Evolutionary conservation across 2,797 vertebrate genomes (phyloP).

Genomic region (Rhyacichthys aspro): DNA sequence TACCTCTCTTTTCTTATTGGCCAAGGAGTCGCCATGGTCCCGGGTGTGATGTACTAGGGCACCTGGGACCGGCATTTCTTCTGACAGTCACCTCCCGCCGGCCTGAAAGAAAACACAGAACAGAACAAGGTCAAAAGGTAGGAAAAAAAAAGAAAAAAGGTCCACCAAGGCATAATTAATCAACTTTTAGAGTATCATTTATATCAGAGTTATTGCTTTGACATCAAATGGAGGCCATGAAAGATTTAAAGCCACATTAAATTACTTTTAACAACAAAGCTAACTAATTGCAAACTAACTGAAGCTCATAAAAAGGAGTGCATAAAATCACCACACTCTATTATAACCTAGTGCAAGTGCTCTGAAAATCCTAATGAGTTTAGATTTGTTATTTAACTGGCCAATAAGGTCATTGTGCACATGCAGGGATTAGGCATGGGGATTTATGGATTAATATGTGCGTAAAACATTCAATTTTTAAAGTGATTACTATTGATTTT

Average conservation of each 20-base stretch:
- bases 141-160: too few species aligned
- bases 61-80: slow-evolving; percentile 95
- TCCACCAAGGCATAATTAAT: background rate
- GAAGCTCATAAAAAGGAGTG: background rate
- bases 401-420: too few species aligned
- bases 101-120: slow-evolving; percentile 55
- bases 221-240: background rate
- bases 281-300: background rate
- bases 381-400: too few species aligned
- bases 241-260: background rate
- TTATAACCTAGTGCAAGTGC: too few species aligned
- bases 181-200: background rate
- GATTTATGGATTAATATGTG: too few species aligned
- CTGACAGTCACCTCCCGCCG: slow-evolving; percentile 80
- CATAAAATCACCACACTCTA: background rate
- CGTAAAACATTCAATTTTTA: too few species aligned
- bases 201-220: background rate
- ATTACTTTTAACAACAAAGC: too few species aligned
- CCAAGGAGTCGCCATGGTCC: slow-evolving; percentile 93
- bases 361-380: too few species aligned
- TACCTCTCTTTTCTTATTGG: slow-evolving; percentile 81
- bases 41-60: slow-evolving; percentile 79
- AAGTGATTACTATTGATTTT: too few species aligned
- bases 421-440: too few species aligned
- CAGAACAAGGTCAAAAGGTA: background rate